These are phyloP conservation scores for Acromyrmex echinatior DNA, from an alignment of 1,140 invertebrate genomes.

Conservation along the genomic window DNA sequence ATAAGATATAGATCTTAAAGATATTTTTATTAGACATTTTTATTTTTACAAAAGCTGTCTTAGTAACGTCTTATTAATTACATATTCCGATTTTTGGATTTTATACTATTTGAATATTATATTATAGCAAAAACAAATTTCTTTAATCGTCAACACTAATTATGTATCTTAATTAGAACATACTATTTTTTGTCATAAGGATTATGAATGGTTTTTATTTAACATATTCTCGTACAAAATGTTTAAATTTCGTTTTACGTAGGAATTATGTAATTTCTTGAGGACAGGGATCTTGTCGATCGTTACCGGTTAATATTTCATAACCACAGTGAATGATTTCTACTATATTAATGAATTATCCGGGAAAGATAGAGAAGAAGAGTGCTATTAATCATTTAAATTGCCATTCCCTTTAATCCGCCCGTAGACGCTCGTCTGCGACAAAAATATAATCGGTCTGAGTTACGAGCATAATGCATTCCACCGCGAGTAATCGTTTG, in stretches of 20 bases:
- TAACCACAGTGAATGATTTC: slow-evolving; percentile 50
- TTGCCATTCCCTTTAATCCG: slow-evolving; percentile 61
- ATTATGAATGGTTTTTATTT: not conserved
- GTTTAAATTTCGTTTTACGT: slow-evolving; percentile 1
- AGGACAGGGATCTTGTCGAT: slow-evolving; percentile 6
- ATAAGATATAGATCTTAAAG: too few relatives aligned
- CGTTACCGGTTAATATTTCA: slow-evolving; percentile 55
- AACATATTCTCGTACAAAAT: not conserved
- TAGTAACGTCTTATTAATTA: too few relatives aligned
- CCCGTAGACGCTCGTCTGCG: slow-evolving; percentile 19
- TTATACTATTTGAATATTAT: too few relatives aligned
- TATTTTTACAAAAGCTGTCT: too few relatives aligned
- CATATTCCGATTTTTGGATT: too few relatives aligned
- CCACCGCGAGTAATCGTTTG: slow-evolving; percentile 50
- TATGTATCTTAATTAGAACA: not conserved
- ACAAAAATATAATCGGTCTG: slow-evolving; percentile 64
- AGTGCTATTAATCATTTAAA: slow-evolving; percentile 57
- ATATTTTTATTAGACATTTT: too few relatives aligned
- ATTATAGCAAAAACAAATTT: too few relatives aligned
- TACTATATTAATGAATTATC: slow-evolving; percentile 61
- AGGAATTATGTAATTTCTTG: slow-evolving; percentile 8
- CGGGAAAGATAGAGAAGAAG: slow-evolving; percentile 33
- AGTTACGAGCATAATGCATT: slow-evolving; percentile 60
- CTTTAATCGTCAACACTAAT: slow-evolving; percentile 11
- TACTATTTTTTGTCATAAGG: not conserved